Evolutionary conservation across 64 coral and sea anemone species (phyloP).

Genomic region (Pocillopora verrucosa): DNA sequence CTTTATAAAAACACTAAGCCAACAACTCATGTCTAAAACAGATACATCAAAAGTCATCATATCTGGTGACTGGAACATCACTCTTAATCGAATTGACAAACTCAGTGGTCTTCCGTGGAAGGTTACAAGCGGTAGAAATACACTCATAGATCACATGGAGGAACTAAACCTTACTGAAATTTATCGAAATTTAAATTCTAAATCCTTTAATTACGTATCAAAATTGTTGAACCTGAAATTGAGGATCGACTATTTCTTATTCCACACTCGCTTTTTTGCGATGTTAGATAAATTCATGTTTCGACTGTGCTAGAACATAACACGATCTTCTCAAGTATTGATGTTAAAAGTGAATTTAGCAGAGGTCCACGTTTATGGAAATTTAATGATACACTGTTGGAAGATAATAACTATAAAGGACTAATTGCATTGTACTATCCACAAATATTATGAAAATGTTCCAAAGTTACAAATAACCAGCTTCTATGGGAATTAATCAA

Average conservation of each 20-base stretch:
- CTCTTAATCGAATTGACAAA: no score
- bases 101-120: no score
- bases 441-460: no score
- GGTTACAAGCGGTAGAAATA: not conserved
- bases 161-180: not conserved
- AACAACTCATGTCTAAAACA: not conserved
- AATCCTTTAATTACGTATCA: not conserved
- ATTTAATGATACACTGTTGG: no score
- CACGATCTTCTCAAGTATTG: not conserved
- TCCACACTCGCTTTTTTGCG: not conserved
- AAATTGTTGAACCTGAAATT: not conserved
- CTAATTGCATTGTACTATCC: no score
- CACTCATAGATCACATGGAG: not conserved
- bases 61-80: no score
- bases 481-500: no score
- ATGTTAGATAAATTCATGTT: not conserved
- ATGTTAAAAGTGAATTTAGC: not conserved
- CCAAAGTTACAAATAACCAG: no score
- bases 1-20: not conserved
- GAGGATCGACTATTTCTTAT: conserved; percentile 9
- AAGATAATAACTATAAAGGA: no score
- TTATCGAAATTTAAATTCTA: not conserved
- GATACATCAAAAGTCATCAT: not conserved
- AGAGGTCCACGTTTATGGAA: not conserved
- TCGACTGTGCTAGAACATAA: not conserved